These are phyloP conservation scores for Oxystoma pomonae DNA, from an alignment of 2,888 invertebrate species.

Conservation along the genomic window DNA sequence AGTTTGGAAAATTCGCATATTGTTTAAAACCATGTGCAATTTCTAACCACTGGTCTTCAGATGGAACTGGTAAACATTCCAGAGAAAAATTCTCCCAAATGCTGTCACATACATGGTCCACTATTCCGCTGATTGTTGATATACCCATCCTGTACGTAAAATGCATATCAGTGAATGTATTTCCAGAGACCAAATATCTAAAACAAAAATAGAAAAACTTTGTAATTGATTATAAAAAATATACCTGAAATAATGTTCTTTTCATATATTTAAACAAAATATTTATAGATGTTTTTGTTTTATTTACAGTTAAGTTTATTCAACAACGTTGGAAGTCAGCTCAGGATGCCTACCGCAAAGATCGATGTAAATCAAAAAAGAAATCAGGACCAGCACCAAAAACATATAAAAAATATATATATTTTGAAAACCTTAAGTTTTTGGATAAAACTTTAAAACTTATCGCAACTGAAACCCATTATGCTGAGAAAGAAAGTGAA, in stretches of 20 bases:
- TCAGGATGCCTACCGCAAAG: conserved; percentile 12
- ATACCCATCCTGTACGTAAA: too few species aligned
- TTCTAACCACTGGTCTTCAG: too few species aligned
- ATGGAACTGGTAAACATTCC: not conserved
- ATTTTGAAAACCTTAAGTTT: conserved; percentile 12
- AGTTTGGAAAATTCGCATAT: too few species aligned
- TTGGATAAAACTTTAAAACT: conserved; percentile 7
- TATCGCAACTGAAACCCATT: conserved; percentile 2
- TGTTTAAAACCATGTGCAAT: too few species aligned
- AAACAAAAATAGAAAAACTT: conserved; percentile 9
- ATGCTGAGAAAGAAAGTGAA: conserved; percentile 2
- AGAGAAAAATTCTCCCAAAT: conserved; percentile 20
- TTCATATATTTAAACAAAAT: too few species aligned
- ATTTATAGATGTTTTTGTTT: too few species aligned
- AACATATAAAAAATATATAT: conserved; percentile 8
- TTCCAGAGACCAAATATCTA: conserved; percentile 24
- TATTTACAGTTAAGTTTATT: conserved; percentile 11
- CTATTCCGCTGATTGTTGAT: conserved; percentile 21
- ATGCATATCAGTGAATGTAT: conserved; percentile 18
- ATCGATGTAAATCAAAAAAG: conserved; percentile 8
- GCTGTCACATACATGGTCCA: conserved; percentile 20
- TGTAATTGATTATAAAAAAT: not conserved
- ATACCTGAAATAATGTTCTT: too few species aligned
- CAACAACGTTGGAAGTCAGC: conserved; percentile 15
- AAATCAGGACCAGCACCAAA: conserved; percentile 6